Conservation (phyloP, 2,113 vertebrate species). For the Aramus guarauna region DNA sequence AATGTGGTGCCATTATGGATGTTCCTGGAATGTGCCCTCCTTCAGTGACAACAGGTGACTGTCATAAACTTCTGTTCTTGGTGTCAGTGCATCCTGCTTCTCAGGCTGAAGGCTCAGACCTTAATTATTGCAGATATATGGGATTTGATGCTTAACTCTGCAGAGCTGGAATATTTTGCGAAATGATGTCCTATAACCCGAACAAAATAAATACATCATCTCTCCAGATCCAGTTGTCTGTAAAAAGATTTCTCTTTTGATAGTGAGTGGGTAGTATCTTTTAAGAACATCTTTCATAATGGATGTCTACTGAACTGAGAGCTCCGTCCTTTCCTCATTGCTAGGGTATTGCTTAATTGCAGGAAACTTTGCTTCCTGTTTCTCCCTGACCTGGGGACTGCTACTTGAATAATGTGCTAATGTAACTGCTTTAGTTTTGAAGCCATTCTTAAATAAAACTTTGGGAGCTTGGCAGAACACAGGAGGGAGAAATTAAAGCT, state of each 20-base stretch:
- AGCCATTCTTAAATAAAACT: not conserved
- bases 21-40: rapidly evolving
- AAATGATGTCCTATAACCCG: not conserved
- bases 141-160: not conserved
- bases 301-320: not conserved
- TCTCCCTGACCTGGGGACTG: not conserved
- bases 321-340: not conserved
- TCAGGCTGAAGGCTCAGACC: not conserved
- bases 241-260: not conserved
- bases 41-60: not conserved
- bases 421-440: not conserved
- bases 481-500: not conserved
- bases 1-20: rapidly evolving
- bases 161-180: not conserved
- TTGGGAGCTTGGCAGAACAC: not conserved
- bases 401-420: not conserved
- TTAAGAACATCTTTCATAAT: not conserved
- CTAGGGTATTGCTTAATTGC: not conserved
- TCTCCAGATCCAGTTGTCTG: not conserved
- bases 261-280: not conserved
- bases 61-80: not conserved
- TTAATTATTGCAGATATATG: not conserved
- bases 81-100: not conserved
- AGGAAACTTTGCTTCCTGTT: slow-evolving; percentile 13
- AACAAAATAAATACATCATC: not conserved